Evolutionary conservation across 2,888 invertebrate genomes (phyloP).

Genomic region (Bombylius discolor): DNA sequence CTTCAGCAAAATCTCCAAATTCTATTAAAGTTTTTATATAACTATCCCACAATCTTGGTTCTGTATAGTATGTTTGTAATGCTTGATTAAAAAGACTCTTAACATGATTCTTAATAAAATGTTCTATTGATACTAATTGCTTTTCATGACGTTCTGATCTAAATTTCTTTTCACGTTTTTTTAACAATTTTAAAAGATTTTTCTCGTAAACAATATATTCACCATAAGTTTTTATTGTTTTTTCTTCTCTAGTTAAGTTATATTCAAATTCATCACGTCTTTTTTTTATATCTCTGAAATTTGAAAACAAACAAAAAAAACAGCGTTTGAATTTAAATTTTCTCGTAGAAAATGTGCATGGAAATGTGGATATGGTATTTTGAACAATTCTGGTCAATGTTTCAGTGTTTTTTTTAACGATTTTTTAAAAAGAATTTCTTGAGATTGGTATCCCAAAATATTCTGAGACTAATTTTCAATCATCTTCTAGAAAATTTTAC

Average conservation of each 20-base stretch:
- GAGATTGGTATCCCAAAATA: no score
- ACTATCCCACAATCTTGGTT: slow-evolving; percentile 60
- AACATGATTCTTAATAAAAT: slow-evolving; percentile 37
- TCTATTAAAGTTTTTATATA: slow-evolving; percentile 64
- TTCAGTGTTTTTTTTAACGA: no score
- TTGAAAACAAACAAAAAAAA: background rate
- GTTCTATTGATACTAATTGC: background rate
- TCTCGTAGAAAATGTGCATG: no score
- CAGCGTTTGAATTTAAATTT: no score
- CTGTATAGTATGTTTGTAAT: slow-evolving; percentile 53
- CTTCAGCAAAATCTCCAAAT: slow-evolving; percentile 45
- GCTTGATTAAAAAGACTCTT: slow-evolving; percentile 61
- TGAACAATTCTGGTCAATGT: no score
- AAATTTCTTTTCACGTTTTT: background rate
- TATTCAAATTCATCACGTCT: slow-evolving; percentile 2
- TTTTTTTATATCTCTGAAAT: slow-evolving; percentile 7
- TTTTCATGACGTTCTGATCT: background rate
- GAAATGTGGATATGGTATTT: no score
- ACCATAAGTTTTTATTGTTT: slow-evolving; percentile 1
- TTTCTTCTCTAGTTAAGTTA: slow-evolving; percentile 1
- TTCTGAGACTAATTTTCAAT: no score
- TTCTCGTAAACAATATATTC: slow-evolving; percentile 8
- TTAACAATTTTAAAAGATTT: background rate
- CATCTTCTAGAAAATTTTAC: no score
- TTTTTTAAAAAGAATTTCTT: no score